Conservation (phyloP, 2,113 vertebrate genomes). For the Urocynchramus pylzowi region DNA sequence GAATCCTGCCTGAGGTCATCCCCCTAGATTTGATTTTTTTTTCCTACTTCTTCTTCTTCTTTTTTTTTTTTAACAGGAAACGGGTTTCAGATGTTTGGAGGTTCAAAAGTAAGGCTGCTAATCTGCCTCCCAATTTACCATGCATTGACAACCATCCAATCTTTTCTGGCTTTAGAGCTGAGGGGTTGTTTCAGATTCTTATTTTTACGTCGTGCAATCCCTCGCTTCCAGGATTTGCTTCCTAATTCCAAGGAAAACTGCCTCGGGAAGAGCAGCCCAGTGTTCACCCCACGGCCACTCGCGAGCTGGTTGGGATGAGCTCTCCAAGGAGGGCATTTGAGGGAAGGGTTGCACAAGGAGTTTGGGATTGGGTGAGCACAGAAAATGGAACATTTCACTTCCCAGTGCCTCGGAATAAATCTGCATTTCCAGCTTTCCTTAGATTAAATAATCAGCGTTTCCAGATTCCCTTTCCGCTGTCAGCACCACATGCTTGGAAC, state of each 20-base stretch:
- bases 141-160: slow-evolving; percentile 40
- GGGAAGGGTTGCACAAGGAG: rapidly evolving
- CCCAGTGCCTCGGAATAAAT: rapidly evolving
- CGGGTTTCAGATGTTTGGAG: slow-evolving; percentile 78
- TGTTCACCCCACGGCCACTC: rapidly evolving
- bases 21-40: slow-evolving; percentile 43
- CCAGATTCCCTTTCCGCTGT: rapidly evolving
- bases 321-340: not conserved
- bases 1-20: slow-evolving; percentile 70
- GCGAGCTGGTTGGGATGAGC: not conserved
- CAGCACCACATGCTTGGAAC: rapidly evolving
- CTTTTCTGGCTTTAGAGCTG: not conserved
- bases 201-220: rapidly evolving
- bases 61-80: slow-evolving; percentile 70
- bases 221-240: not conserved
- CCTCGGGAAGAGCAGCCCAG: rapidly evolving
- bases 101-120: slow-evolving; percentile 70
- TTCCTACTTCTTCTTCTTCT: not conserved
- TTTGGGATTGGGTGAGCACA: rapidly evolving
- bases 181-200: not conserved
- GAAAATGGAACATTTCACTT: not conserved
- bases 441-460: rapidly evolving
- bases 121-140: slow-evolving; percentile 65
- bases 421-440: not conserved
- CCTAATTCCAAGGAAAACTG: not conserved